phyloP scores from a whole-genome alignment of 2,888 invertebrate species.

The Embidobia sp. region DNA sequence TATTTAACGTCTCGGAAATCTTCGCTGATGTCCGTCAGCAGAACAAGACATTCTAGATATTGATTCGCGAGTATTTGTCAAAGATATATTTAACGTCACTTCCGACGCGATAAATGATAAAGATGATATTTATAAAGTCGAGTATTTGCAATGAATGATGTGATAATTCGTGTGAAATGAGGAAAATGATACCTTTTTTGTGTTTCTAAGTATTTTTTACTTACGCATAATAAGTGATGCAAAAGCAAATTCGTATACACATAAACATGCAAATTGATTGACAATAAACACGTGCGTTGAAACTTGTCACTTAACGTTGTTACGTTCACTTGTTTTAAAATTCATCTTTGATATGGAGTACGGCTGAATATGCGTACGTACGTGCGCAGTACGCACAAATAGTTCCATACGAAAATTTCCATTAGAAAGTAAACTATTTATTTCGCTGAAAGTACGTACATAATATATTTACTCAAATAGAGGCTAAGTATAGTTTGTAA shows the following conservation, averaged over 20 bases:
- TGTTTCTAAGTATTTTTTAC: conserved; percentile 64
- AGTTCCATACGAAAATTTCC: conserved; percentile 51
- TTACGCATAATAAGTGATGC: conserved; percentile 54
- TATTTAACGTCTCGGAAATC: conserved; percentile 39
- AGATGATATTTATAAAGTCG: conserved; percentile 59
- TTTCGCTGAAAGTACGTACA: conserved; percentile 56
- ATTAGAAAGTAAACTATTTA: conserved; percentile 59
- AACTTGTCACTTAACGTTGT: conserved; percentile 33
- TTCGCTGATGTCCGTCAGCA: conserved; percentile 1
- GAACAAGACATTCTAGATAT: conserved; percentile 41
- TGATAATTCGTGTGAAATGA: conserved; percentile 54
- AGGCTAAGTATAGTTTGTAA: conserved; percentile 62
- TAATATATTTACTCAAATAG: conserved; percentile 60
- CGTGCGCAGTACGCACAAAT: conserved; percentile 53
- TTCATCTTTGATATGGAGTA: neutral
- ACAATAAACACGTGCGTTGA: conserved; percentile 65
- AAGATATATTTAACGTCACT: conserved; percentile 61
- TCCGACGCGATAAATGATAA: conserved; percentile 53
- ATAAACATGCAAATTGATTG: conserved; percentile 56
- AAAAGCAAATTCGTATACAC: conserved; percentile 56
- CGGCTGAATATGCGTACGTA: conserved; percentile 23
- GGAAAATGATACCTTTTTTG: conserved; percentile 36
- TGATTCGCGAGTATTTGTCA: conserved; percentile 56
- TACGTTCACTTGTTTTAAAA: no score
- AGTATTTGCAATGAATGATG: conserved; percentile 58